A percentile compares a stretch with the other conserved stretches of the same genome.
Conservation (phyloP, 2,888 invertebrate species). For the Hyles lineata region DNA sequence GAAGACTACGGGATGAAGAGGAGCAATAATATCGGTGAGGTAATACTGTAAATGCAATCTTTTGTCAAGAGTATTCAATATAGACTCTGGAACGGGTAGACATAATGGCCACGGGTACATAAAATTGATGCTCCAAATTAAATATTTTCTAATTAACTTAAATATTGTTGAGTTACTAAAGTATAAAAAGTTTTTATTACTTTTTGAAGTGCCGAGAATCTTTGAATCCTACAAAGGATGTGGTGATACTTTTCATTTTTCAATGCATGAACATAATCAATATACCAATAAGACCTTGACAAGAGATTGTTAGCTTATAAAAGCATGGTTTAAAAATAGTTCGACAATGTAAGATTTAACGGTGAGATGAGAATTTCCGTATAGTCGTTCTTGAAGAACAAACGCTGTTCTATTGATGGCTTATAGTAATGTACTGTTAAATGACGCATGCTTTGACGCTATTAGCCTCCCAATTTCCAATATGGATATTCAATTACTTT, state of each 20-base stretch:
- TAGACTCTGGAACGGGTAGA: not conserved
- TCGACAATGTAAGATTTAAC: not conserved
- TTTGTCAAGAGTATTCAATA: slow-evolving; percentile 30
- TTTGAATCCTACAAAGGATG: too few species aligned
- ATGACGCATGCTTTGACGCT: slow-evolving; percentile 11
- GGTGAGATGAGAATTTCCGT: slow-evolving; percentile 35
- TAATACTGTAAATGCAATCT: slow-evolving; percentile 51
- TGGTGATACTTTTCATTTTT: too few species aligned
- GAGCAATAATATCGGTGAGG: slow-evolving; percentile 56
- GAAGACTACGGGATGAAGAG: slow-evolving; percentile 33
- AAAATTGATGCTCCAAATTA: not conserved
- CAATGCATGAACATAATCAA: not conserved
- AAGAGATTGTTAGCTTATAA: slow-evolving; percentile 21
- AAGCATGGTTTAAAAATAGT: slow-evolving; percentile 21
- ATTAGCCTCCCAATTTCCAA: not conserved
- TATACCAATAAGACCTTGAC: not conserved
- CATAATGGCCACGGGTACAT: not conserved
- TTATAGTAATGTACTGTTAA: slow-evolving; percentile 26
- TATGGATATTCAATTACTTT: not conserved
- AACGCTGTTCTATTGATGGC: slow-evolving; percentile 25
- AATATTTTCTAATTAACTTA: too few species aligned
- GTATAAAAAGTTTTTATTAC: too few species aligned
- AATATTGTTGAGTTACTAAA: too few species aligned
- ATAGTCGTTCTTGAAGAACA: slow-evolving; percentile 29
- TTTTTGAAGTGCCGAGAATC: too few species aligned